Evolutionary conservation across 2,797 vertebrate genomes (phyloP), one percentile per base, ranked within the genome.

Genomic region (Ambastaia sidthimunki): DNA sequence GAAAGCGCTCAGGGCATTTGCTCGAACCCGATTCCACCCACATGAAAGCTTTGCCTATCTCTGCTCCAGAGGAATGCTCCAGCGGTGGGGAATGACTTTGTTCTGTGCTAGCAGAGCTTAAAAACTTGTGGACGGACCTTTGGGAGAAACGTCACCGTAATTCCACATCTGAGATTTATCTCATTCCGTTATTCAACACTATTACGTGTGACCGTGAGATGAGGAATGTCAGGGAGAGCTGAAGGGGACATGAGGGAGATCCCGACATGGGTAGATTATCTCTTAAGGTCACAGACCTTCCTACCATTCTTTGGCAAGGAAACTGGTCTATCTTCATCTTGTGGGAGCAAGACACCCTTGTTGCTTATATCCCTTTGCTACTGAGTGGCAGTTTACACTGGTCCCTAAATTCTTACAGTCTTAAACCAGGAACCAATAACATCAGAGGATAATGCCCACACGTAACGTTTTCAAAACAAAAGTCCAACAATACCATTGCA

Each of bases 81-180:
- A 28, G 28, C 91, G 89, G 89, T 90, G 83, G 82, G 85, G 80
- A 83, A 84, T 73, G 66, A 88, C 88, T 91, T 91, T 92, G 90
- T 91, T 91, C 83, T 81, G 74, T 82, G 78, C 84, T 86, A 90
- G 65, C 87, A 84, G 73, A 87, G 89, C 90, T 84, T 83, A 90
- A 89, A 89, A 85, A 79, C 75, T 83, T 37, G 62, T 69, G 88
- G 87, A 89, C 89, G 88, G 88, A 90, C 68, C 84, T 88, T 90
- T 80, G 83, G 47, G 63, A 71, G 55, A 23, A 52, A 71, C 62
- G 76, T 71, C 57, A 48, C 25, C 67, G 28, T 71, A n/a, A 78
- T 50, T 71, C 28, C 19, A 62, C 55, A 75, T 80, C 78, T 0
- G 7, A 41, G 76, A 82, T 78, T 70, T 80, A 89, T 85, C 73